A percentile compares a stretch with the other conserved stretches of the same genome.
These are phyloP conservation scores for Epicauta chinensis DNA, from an alignment of 1,140 invertebrate species.

Conservation along the genomic window DNA sequence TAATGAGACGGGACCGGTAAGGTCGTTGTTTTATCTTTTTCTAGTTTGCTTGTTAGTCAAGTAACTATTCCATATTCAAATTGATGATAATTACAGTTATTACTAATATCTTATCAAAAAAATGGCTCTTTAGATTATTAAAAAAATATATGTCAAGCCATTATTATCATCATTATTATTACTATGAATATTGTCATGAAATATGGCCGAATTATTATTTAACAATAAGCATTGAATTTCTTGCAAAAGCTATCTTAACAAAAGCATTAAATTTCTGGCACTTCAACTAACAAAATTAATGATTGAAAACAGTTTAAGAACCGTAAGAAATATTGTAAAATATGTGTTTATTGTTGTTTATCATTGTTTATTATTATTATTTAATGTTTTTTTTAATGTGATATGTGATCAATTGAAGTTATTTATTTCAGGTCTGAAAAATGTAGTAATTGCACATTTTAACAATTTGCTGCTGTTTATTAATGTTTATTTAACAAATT, in stretches of 20 bases:
- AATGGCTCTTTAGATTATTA: no score
- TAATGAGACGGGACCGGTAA: no score
- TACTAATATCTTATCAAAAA: no score
- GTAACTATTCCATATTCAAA: slow-evolving; percentile 35
- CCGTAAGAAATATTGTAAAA: no score
- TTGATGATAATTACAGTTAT: background rate
- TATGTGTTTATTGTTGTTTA: background rate
- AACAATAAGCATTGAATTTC: no score
- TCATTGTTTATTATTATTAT: slow-evolving; percentile 10
- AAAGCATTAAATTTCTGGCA: slow-evolving; percentile 16
- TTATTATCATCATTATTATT: no score
- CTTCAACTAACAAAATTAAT: slow-evolving; percentile 4
- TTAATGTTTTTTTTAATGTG: slow-evolving; percentile 3
- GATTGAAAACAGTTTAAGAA: no score
- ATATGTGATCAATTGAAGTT: slow-evolving; percentile 11
- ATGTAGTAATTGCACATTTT: slow-evolving; percentile 13
- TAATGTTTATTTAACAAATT: slow-evolving; percentile 1
- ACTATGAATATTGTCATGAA: no score
- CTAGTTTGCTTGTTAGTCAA: slow-evolving; percentile 37
- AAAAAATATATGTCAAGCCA: no score
- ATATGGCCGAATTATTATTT: no score
- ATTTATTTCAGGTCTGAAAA: slow-evolving; percentile 26
- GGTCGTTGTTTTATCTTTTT: no score
- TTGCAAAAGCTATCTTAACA: no score
- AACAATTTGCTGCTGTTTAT: background rate